Percentiles rank a stretch among this genome's conserved stretches.
Conservation (phyloP, 1,140 invertebrate species). For the Cyphomyrmex costatus region DNA sequence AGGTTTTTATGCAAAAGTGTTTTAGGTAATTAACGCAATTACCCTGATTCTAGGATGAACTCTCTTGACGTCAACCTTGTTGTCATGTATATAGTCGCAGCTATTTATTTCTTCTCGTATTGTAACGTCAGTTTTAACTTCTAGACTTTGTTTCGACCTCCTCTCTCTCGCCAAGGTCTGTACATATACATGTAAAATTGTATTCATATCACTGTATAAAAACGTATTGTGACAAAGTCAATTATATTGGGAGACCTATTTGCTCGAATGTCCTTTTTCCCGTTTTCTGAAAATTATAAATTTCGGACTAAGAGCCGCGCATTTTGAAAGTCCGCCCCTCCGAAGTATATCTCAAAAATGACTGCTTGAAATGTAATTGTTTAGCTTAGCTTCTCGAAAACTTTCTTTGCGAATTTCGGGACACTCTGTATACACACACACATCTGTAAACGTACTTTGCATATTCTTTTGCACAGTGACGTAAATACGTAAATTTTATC, state of each 20-base stretch:
- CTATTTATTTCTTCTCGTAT: constrained; percentile 5
- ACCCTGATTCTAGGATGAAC: background rate
- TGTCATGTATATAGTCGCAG: background rate
- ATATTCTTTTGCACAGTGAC: background rate
- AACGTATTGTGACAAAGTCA: constrained; percentile 3
- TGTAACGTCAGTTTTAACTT: constrained; percentile 10
- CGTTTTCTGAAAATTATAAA: too few relatives aligned
- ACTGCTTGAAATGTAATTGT: too few relatives aligned
- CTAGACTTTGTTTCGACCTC: constrained; percentile 13
- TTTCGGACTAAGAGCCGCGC: too few relatives aligned
- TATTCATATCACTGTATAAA: constrained; percentile 5
- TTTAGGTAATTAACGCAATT: background rate
- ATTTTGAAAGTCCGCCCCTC: too few relatives aligned
- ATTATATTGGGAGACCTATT: background rate
- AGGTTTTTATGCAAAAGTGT: background rate
- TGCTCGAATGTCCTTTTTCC: background rate
- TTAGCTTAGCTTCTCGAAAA: too few relatives aligned
- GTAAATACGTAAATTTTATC: background rate
- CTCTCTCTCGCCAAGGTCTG: constrained; percentile 1
- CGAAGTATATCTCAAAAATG: too few relatives aligned
- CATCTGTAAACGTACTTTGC: background rate
- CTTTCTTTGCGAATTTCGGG: too few relatives aligned
- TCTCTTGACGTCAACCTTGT: background rate
- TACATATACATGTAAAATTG: background rate
- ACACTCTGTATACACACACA: too few relatives aligned